Evolutionary conservation across 2,888 invertebrate species (phyloP), one percentile per base, ranked within the genome.

Genomic region (Papilio gigon): DNA sequence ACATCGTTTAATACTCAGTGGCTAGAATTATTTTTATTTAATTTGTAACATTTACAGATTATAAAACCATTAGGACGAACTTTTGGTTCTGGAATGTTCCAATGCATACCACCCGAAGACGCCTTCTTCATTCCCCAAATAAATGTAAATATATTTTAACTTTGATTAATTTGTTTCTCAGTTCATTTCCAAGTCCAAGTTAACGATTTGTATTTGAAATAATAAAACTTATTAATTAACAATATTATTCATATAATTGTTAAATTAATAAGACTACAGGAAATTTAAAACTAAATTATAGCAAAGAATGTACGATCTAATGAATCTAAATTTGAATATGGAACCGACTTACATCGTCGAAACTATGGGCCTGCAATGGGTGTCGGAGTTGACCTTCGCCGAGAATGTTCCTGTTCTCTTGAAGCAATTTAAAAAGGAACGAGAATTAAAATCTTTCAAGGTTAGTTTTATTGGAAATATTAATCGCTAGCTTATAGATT

Each of bases 371-470:
- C 77, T 94, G 59, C 85, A 91, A 65, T 94, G 94, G 93, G 84
- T 88, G 53, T 90, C 91, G 1, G 94, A 94, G 66, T 73, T 85
- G 67, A 85, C 91, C 60, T 93, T 95, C 76, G 80, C 79, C 14
- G 89, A 91, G 74, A 90, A 89, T 71, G 81, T 90, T 70, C 78
- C 90, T 73, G 71, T 83, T 80, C 83, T 93, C 85, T 86, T 87
- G 74, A 78, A 89, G 69, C 88, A 93, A 76, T 93, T 91, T 77
- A 92, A 90, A 76, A 87, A 86, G 72, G 89, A 92, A 56, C 88
- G 93, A 75, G 89, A 89, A 73, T 82, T 95, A 70, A 90, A 89
- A 76, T 93, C 95, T 53, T 88, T 94, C 74, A 94, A 93, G 84
- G 90, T 89, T 9, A 27, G 47, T 2, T n/a, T n/a, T n/a, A n/a